Evolutionary conservation across 2,888 invertebrate species (phyloP).

Genomic region (Adineta ricciae): DNA sequence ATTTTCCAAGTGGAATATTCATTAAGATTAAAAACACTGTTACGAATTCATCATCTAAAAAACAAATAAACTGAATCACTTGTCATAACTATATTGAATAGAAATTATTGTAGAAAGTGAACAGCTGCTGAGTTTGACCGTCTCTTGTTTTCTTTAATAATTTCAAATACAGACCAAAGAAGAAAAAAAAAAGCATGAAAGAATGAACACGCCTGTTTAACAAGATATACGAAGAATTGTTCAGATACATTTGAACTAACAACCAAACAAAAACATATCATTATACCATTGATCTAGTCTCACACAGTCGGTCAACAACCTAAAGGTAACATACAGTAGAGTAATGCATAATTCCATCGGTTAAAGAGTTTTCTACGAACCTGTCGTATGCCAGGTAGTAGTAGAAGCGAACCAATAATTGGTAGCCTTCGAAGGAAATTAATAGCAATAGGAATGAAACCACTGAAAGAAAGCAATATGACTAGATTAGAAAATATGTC

Average conservation of each 20-base stretch:
- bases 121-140: background rate
- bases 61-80: background rate
- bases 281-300: conserved; percentile 13
- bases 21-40: background rate
- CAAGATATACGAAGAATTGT: background rate
- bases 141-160: background rate
- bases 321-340: background rate
- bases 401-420: conserved; percentile 26
- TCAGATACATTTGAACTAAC: background rate
- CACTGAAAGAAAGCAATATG: background rate
- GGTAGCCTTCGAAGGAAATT: conserved; percentile 30
- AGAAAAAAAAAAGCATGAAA: too few species aligned
- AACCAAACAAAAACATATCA: background rate
- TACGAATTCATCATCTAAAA: background rate
- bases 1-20: background rate
- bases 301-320: background rate
- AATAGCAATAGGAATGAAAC: conserved; percentile 31
- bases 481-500: background rate
- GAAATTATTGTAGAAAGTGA: background rate
- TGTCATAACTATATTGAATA: background rate
- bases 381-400: conserved; percentile 30
- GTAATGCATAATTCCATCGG: background rate
- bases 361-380: background rate
- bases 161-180: background rate
- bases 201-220: background rate